Evolutionary conservation across 2,888 invertebrate species (phyloP), one percentile per base, ranked within the genome.

Genomic region (Nebria salina): DNA sequence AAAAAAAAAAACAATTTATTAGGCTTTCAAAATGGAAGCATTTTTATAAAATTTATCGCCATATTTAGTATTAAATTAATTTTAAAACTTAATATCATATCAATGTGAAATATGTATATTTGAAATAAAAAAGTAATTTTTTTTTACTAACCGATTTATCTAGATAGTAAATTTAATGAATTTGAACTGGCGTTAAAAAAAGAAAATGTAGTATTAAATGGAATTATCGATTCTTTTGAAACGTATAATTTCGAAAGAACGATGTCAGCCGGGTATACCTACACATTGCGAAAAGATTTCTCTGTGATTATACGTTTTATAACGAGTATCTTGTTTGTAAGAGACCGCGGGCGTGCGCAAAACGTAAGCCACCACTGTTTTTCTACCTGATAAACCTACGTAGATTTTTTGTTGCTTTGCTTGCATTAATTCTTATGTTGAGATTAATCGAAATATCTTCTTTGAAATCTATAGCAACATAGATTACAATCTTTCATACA

Each of bases 281-380:
- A 13, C 15, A 20, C 73, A 41, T 73, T 65, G 76, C 65, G 34
- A 34, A 76, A 65, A 76, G 76, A 76, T 76, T 76, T 76, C 76
- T 41, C 76, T 65, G 65, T 76, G 76, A 76, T 76, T 76, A 76
- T 65, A 76, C n/a, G 76, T 76, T 76, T 73, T 76, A 42, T 76
- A 76, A 76, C 76, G 76, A 76, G 76, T 34, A 65, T 65, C 76
- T 76, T 64, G 76, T 76, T 76, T 75, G 75, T 26, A n/a, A 25
- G 20, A 75, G n/a, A 73, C 13, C 42, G 82, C 80, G 82, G 82
- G 76, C 82, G 83, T 76, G 43, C 20, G 78, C 83, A 83, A 83
- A 84, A 83, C 83, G 84, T 84, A 83, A 85, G 84, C 85, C 86
- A 85, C 84, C 83, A 84, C 85, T 85, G 85, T 85, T 84, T 20